phyloP scores from a whole-genome alignment of 2,113 vertebrate genomes.

The Hassar affinis region DNA sequence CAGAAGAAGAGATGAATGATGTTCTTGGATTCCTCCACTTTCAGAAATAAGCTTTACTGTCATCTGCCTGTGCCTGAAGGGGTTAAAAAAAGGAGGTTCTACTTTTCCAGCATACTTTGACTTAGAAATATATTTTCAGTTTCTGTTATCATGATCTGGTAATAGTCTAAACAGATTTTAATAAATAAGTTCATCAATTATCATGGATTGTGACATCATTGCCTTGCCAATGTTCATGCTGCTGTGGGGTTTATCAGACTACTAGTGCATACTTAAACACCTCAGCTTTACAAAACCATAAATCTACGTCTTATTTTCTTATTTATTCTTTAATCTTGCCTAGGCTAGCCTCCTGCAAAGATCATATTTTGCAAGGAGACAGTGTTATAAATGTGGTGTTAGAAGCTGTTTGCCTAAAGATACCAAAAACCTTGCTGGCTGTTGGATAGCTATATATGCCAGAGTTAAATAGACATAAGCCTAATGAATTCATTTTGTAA shows the following conservation, averaged over 20 bases:
- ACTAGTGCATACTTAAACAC: not conserved
- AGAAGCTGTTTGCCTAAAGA: not conserved
- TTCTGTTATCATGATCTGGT: slow-evolving; percentile 1
- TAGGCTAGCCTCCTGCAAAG: not conserved
- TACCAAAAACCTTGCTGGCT: not conserved
- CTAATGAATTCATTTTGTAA: not conserved
- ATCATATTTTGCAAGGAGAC: not conserved
- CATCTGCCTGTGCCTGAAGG: slow-evolving; percentile 5
- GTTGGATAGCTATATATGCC: not conserved
- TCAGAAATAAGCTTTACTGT: not conserved
- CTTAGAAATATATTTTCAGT: not conserved
- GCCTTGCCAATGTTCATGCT: not conserved
- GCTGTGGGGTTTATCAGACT: not conserved
- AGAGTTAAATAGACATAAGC: not conserved
- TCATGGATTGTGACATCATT: slow-evolving; percentile 11
- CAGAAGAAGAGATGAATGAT: not conserved
- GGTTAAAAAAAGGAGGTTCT: slow-evolving; percentile 4
- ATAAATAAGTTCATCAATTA: slow-evolving; percentile 23
- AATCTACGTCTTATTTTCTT: not conserved
- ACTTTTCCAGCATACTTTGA: slow-evolving; percentile 13
- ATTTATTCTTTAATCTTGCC: not conserved
- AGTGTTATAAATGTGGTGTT: not conserved
- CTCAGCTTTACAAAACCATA: not conserved
- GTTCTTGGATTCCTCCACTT: not conserved
- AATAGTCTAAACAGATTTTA: slow-evolving; percentile 20